Conservation (phyloP, 2,113 vertebrate genomes). For the Poecilia latipinna region DNA sequence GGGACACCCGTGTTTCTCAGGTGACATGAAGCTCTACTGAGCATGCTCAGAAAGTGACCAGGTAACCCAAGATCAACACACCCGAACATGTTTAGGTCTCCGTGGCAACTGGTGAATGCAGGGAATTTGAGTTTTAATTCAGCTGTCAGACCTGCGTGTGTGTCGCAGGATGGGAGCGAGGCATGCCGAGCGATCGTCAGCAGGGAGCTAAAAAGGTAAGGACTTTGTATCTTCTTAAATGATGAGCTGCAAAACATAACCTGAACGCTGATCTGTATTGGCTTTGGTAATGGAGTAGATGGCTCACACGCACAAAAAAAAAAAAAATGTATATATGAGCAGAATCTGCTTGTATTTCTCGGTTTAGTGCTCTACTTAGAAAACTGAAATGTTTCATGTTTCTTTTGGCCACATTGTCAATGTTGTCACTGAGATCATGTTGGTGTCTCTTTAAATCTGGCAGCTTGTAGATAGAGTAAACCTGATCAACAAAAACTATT, state of each 20-base stretch:
- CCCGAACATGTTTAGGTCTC: neutral
- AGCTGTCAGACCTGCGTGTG: neutral
- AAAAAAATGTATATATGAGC: neutral
- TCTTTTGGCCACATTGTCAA: neutral
- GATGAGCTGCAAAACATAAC: neutral
- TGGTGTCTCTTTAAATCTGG: neutral
- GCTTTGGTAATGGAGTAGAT: neutral
- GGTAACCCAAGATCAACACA: conserved; percentile 60
- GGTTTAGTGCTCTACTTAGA: neutral
- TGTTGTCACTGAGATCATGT: neutral
- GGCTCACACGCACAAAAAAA: no score
- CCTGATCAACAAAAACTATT: neutral
- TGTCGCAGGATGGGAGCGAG: neutral
- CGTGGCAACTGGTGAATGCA: conserved; percentile 13
- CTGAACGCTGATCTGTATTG: neutral
- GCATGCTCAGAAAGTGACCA: conserved; percentile 60
- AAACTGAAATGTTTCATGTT: neutral
- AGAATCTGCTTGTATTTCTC: neutral
- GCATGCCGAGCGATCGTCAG: neutral
- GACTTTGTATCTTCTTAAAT: neutral
- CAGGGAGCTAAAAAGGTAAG: conserved; percentile 39
- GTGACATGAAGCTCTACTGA: conserved; percentile 63
- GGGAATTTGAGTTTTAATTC: neutral
- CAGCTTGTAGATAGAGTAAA: neutral
- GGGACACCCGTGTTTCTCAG: conserved; percentile 61